These are phyloP conservation scores for western clawed frog (Xenopus tropicalis) DNA, from an alignment of 2,113 vertebrate genomes.

Conservation along the genomic window DNA sequence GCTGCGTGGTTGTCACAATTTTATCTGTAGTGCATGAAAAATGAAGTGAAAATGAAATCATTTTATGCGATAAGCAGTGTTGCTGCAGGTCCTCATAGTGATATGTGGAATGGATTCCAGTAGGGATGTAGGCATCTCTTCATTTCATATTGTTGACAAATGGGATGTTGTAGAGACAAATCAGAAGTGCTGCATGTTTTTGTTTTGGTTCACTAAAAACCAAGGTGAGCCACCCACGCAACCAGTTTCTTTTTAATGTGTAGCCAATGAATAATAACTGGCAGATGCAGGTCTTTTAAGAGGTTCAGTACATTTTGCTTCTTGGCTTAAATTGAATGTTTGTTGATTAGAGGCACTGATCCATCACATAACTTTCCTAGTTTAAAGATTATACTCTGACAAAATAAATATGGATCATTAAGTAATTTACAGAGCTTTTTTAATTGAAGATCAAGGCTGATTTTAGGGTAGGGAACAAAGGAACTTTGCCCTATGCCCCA, in stretches of 20 bases:
- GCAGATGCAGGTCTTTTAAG: background rate
- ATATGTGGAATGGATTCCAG: background rate
- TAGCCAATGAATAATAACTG: background rate
- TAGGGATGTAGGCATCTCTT: background rate
- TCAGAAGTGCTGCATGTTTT: background rate
- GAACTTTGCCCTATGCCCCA: too few relatives aligned
- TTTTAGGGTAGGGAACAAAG: too few relatives aligned
- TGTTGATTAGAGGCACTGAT: slow-evolving; percentile 75
- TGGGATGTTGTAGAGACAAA: background rate
- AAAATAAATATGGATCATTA: too few relatives aligned
- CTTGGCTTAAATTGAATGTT: slow-evolving; percentile 70
- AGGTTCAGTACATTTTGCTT: slow-evolving; percentile 58
- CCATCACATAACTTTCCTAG: slow-evolving; percentile 51
- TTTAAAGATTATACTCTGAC: too few relatives aligned
- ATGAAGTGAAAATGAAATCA: too few relatives aligned
- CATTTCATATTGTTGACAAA: background rate
- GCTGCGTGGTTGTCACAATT: too few relatives aligned
- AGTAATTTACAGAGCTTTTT: too few relatives aligned
- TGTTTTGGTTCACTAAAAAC: slow-evolving; percentile 6
- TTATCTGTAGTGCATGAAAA: too few relatives aligned
- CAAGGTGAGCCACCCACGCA: slow-evolving; percentile 2
- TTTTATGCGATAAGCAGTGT: background rate
- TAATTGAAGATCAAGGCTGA: too few relatives aligned
- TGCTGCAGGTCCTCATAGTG: background rate
- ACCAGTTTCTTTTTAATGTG: background rate